These are phyloP conservation scores for Scaeva pyrastri DNA, from an alignment of 2,888 invertebrate species.

Conservation along the genomic window DNA sequence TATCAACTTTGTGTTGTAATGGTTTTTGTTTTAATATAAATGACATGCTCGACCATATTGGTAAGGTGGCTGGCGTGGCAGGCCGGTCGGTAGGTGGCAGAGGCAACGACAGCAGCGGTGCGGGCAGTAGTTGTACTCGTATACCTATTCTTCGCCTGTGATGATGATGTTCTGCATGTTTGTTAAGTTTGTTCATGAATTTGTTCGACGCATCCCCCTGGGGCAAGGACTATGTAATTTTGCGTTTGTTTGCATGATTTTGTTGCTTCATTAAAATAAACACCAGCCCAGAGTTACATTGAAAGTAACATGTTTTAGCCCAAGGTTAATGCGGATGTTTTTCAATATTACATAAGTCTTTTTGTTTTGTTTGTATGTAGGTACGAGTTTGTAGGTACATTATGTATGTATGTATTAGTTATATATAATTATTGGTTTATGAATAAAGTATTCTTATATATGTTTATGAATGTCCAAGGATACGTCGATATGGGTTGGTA, in stretches of 20 bases:
- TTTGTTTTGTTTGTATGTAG: conserved; percentile 5
- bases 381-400: too few relatives aligned
- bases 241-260: conserved; percentile 65
- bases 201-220: conserved; percentile 66
- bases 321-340: conserved; percentile 21
- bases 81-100: too few relatives aligned
- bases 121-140: conserved; percentile 37
- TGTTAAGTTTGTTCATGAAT: conserved; percentile 71
- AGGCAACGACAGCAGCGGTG: too few relatives aligned
- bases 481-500: too few relatives aligned
- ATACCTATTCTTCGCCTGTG: too few relatives aligned
- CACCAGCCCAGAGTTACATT: conserved; percentile 24
- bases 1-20: conserved; percentile 65
- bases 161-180: conserved; percentile 70
- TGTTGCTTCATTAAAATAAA: conserved; percentile 64
- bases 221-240: conserved; percentile 53
- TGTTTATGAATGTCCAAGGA: too few relatives aligned
- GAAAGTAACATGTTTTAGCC: conserved; percentile 18
- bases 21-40: conserved; percentile 72
- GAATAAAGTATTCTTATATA: too few relatives aligned
- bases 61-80: conserved; percentile 42
- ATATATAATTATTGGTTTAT: too few relatives aligned
- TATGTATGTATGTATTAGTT: not conserved
- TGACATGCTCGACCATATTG: conserved; percentile 67
- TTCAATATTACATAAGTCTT: conserved; percentile 1